Percentiles rank a stretch among this genome's conserved stretches.
Conservation (phyloP, 2,888 invertebrate genomes). For the Ethmia dodecea region DNA sequence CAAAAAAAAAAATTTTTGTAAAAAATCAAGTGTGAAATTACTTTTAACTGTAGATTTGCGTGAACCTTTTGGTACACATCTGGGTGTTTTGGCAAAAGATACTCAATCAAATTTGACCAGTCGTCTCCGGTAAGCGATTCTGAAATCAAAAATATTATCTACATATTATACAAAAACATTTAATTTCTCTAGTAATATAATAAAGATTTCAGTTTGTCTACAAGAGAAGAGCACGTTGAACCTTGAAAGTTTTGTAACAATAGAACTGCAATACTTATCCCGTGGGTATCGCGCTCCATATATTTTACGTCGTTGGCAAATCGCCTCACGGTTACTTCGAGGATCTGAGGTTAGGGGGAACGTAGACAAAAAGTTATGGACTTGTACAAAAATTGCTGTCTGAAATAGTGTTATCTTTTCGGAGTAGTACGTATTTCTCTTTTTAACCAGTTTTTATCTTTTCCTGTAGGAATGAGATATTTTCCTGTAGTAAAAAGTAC, state of each 20-base stretch:
- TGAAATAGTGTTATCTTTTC: no score
- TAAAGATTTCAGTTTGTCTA: no score
- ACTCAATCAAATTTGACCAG: slow-evolving; percentile 77
- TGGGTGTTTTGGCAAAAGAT: slow-evolving; percentile 72
- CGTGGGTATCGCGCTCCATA: slow-evolving; percentile 18
- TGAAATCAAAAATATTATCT: slow-evolving; percentile 32
- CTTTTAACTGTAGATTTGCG: slow-evolving; percentile 66
- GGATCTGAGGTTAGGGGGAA: slow-evolving; percentile 1
- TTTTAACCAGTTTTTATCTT: no score
- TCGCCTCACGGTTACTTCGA: slow-evolving; percentile 18
- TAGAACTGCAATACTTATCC: slow-evolving; percentile 17
- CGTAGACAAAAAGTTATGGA: slow-evolving; percentile 6
- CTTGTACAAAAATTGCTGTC: slow-evolving; percentile 4
- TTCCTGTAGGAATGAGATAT: no score
- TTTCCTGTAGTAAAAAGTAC: no score
- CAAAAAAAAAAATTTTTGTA: no score
- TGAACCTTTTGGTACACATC: slow-evolving; percentile 64
- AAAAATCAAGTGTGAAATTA: no score
- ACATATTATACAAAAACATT: background rate
- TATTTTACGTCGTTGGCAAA: slow-evolving; percentile 28
- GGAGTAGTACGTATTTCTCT: background rate
- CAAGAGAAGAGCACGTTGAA: background rate
- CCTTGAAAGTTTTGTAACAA: slow-evolving; percentile 16
- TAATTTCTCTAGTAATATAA: no score
- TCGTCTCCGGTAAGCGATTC: slow-evolving; percentile 76